Conservation (phyloP, 2,888 invertebrate species). For the Ophonus ardosiacus region DNA sequence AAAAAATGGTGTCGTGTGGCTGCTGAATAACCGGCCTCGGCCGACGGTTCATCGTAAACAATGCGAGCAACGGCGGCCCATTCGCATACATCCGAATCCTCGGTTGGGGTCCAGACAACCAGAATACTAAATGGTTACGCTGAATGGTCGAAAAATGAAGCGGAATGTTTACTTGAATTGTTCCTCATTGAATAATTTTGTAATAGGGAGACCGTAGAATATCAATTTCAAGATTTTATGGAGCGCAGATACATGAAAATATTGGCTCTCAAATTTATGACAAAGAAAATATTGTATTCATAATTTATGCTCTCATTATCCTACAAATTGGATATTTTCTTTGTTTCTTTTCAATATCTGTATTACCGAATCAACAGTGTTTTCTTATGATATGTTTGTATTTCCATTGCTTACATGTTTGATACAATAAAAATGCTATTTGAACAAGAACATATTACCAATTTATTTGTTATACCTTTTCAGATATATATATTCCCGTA, state of each 20-base stretch:
- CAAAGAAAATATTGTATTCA: constrained; percentile 42
- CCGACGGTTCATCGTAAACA: constrained; percentile 58
- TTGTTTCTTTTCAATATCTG: constrained; percentile 38
- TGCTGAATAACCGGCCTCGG: constrained; percentile 36
- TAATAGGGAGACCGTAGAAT: constrained; percentile 51
- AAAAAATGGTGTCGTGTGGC: constrained; percentile 51
- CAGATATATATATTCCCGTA: background rate
- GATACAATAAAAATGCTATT: background rate
- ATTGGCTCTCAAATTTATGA: constrained; percentile 43
- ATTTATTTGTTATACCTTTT: background rate
- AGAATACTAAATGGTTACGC: constrained; percentile 20
- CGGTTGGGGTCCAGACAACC: background rate
- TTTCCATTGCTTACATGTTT: background rate
- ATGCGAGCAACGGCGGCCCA: constrained; percentile 52
- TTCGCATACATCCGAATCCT: constrained; percentile 46
- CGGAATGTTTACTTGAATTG: constrained; percentile 50
- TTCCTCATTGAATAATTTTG: constrained; percentile 58
- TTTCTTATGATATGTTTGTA: background rate
- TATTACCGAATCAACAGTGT: constrained; percentile 12
- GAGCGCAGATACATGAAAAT: constrained; percentile 14
- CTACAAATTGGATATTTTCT: constrained; percentile 43
- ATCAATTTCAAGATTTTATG: constrained; percentile 56
- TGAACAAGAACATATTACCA: background rate
- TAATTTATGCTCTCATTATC: constrained; percentile 16
- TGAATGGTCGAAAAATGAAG: constrained; percentile 24